phyloP scores from a whole-genome alignment of 2,797 vertebrate species.

The Oreortyx pictus region DNA sequence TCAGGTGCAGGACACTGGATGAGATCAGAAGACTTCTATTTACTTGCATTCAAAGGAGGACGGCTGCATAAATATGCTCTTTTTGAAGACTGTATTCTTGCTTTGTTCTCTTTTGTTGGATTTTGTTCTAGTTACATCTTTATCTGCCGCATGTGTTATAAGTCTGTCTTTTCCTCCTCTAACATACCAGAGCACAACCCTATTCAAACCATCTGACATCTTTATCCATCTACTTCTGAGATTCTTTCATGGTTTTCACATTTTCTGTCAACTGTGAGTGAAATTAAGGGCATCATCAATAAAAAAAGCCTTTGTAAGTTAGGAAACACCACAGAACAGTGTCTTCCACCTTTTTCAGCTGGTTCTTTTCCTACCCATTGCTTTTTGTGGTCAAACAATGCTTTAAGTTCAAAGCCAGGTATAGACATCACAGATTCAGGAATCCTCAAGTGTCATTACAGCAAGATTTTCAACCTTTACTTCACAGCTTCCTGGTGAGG shows the following conservation, averaged over 20 bases:
- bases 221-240: not conserved
- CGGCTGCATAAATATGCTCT: not conserved
- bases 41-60: not conserved
- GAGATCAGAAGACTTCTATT: not conserved
- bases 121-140: not conserved
- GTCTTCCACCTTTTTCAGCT: not conserved
- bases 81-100: conserved; percentile 1
- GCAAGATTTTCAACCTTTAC: not conserved
- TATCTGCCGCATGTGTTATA: not conserved
- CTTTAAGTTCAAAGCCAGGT: not conserved
- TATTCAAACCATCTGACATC: not conserved
- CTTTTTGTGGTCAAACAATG: not conserved
- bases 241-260: not conserved
- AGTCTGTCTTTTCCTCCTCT: not conserved
- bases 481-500: not conserved
- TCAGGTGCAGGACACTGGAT: not conserved
- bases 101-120: not conserved
- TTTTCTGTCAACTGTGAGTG: not conserved
- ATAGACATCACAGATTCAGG: not conserved
- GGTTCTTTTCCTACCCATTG: not conserved
- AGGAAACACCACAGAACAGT: not conserved
- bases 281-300: not conserved
- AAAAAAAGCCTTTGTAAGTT: not conserved
- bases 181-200: not conserved
- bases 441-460: not conserved